Evolutionary conservation across 2,888 invertebrate genomes (phyloP), one percentile per base, ranked within the genome.

Genomic region (Vannuccia rotundouncinata): DNA sequence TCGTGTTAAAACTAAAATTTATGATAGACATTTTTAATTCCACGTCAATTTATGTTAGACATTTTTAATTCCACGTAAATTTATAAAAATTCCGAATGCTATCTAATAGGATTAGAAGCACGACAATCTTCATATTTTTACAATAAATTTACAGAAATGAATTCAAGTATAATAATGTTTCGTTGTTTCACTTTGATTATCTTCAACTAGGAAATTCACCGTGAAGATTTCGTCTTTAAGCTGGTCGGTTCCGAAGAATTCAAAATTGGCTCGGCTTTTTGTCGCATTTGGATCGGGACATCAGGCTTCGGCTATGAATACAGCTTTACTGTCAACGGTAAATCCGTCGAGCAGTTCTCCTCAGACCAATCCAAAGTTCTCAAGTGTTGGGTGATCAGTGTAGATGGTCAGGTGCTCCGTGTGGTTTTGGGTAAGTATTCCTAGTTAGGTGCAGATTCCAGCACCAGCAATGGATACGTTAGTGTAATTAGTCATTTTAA

Each of bases 141-240:
- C n/a, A n/a, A n/a, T n/a, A n/a, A n/a, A n/a, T n/a, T n/a, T n/a
- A n/a, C n/a, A n/a, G n/a, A n/a, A n/a, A n/a, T n/a, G n/a, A n/a
- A n/a, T n/a, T n/a, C n/a, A n/a, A n/a, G n/a, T n/a, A n/a, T n/a
- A n/a, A n/a, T n/a, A n/a, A n/a, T n/a, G n/a, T n/a, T n/a, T 59
- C 10, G n/a, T 13, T 59, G 59, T 82, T 0, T 27, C 27, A 29
- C 77, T 22, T 45, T 60, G 25, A n/a, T 81, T n/a, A 80, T 76
- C 79, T 78, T 28, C 77, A 82, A 88, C 28, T 85, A 93, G 92
- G 93, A 93, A 87, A 89, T 92, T 0, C 83, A 92, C 13, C 90
- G 92, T 22, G 90, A 91, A 82, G 94, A 95, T 81, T 95, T 94
- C 94, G 94, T 95, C 94, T 95, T 95, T 87, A 93, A 93, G 84